These are phyloP conservation scores for Sus scrofa DNA, from an alignment of 2,113 vertebrate species.

Conservation along the genomic window T2T-Sscrofa CM000812.6:117904501-117905000, in stretches of 20 bases:
- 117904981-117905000: too few species aligned
- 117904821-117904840: too few species aligned
- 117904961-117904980: too few species aligned
- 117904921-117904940: too few species aligned
- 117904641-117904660: conserved; percentile 36
- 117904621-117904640: conserved; percentile 14
- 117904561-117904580: conserved; percentile 99
- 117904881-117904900: too few species aligned
- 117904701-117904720: conserved; percentile 46
- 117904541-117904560: conserved; percentile 97
- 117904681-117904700: conserved; percentile 8
- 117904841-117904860: too few species aligned
- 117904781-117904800: conserved; percentile 49
- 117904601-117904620: conserved; percentile 71
- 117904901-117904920: too few species aligned
- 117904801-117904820: not conserved
- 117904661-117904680: not conserved
- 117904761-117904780: conserved; percentile 38
- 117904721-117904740: conserved; percentile 25
- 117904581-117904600: conserved; percentile 94
- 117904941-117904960: too few species aligned
- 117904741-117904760: not conserved
- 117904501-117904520: conserved; percentile 93
- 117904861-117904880: too few species aligned
- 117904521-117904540: conserved; percentile 95